Evolutionary conservation across 2,888 invertebrate species (phyloP).

Genomic region (Limulus polyphemus): DNA sequence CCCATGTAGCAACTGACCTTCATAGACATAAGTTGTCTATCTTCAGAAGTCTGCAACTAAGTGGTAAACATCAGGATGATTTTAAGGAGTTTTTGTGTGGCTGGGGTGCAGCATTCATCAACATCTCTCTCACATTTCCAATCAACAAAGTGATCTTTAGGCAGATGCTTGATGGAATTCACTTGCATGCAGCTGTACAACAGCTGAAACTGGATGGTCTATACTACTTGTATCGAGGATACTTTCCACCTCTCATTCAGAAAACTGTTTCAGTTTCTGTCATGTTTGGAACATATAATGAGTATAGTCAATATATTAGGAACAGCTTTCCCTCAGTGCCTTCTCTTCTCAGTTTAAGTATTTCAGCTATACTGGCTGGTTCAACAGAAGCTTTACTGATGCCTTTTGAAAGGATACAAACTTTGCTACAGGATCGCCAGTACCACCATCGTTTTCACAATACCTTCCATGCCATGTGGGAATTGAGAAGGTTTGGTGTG

Average conservation of each 20-base stretch:
- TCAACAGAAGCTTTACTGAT: slow-evolving; percentile 71
- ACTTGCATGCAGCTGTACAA: slow-evolving; percentile 54
- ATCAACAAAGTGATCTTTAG: slow-evolving; percentile 94
- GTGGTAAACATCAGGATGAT: too few species aligned
- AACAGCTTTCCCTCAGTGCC: slow-evolving; percentile 48
- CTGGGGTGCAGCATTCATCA: slow-evolving; percentile 84
- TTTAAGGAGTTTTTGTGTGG: slow-evolving; percentile 74
- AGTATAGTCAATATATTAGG: slow-evolving; percentile 47
- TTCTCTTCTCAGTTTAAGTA: slow-evolving; percentile 34
- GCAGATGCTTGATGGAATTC: slow-evolving; percentile 86
- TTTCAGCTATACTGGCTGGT: slow-evolving; percentile 51
- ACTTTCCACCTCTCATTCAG: slow-evolving; percentile 83
- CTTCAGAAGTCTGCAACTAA: too few species aligned
- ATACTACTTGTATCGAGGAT: slow-evolving; percentile 71
- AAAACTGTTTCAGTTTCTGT: slow-evolving; percentile 79
- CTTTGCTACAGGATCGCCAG: slow-evolving; percentile 62
- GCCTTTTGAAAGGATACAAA: slow-evolving; percentile 93
- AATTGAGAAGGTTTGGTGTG: slow-evolving; percentile 55
- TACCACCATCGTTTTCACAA: slow-evolving; percentile 73
- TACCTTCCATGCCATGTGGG: slow-evolving; percentile 63
- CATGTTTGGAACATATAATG: slow-evolving; percentile 86
- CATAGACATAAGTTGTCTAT: too few species aligned
- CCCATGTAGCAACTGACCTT: too few species aligned
- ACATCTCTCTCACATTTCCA: slow-evolving; percentile 84
- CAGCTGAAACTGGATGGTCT: slow-evolving; percentile 66